phyloP scores from a whole-genome alignment of 2,888 invertebrate species.

The Aquatica leii region DNA sequence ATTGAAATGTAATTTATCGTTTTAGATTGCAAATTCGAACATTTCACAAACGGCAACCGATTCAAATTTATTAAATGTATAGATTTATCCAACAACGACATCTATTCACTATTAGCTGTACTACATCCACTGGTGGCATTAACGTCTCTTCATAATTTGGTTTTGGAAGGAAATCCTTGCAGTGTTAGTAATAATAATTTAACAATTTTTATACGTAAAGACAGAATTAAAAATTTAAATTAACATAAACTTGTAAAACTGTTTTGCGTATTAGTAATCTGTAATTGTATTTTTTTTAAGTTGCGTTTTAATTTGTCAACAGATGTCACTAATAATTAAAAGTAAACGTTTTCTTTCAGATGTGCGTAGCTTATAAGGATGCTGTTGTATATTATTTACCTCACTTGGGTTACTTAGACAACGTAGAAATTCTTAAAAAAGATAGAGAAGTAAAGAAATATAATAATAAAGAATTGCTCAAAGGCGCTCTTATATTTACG shows the following conservation, averaged over 20 bases:
- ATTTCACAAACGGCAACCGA: slow-evolving; percentile 42
- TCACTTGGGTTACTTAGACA: slow-evolving; percentile 64
- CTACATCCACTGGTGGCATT: slow-evolving; percentile 57
- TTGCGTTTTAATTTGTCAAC: background rate
- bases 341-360: slow-evolving; percentile 6
- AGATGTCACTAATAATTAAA: background rate
- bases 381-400: slow-evolving; percentile 58
- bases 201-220: too few relatives aligned
- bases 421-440: slow-evolving; percentile 58
- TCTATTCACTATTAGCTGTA: slow-evolving; percentile 62
- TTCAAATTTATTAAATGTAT: slow-evolving; percentile 44
- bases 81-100: slow-evolving; percentile 68
- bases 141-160: slow-evolving; percentile 59
- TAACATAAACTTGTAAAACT: background rate
- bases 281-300: background rate
- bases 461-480: slow-evolving; percentile 54
- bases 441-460: slow-evolving; percentile 43
- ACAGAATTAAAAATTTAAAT: too few relatives aligned
- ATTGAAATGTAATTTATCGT: too few relatives aligned
- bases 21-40: slow-evolving; percentile 52
- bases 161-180: slow-evolving; percentile 68
- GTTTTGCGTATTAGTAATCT: too few relatives aligned
- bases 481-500: slow-evolving; percentile 62
- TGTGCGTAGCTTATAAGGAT: slow-evolving; percentile 58
- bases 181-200: slow-evolving; percentile 63